Evolutionary conservation across 2,113 vertebrate species (phyloP).

Genomic region (Charina bottae): DNA sequence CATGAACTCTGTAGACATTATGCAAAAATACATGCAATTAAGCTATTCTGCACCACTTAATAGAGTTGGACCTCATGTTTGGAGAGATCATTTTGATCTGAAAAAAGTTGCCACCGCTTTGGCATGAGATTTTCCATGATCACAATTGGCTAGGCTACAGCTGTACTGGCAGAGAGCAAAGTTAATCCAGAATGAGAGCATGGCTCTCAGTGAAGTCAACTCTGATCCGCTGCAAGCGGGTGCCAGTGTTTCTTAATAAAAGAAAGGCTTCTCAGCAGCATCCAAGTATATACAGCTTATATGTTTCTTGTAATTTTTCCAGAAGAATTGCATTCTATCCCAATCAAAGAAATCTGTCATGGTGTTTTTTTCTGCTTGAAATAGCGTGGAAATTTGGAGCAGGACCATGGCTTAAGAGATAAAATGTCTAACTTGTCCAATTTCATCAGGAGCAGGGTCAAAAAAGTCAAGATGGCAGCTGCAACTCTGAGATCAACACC

Average conservation of each 20-base stretch:
- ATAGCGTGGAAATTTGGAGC: not conserved
- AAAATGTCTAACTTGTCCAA: not conserved
- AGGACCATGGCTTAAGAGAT: not conserved
- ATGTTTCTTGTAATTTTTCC: not conserved
- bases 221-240: not conserved
- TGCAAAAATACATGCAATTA: not conserved
- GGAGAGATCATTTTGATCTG: not conserved
- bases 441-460: not conserved
- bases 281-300: not conserved
- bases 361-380: not conserved
- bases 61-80: not conserved
- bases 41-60: not conserved
- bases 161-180: not conserved
- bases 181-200: not conserved
- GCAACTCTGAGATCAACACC: not conserved
- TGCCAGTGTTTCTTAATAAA: not conserved
- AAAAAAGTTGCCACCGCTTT: not conserved
- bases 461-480: not conserved
- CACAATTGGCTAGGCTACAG: not conserved
- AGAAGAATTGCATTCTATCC: not conserved
- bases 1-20: not conserved
- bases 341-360: not conserved
- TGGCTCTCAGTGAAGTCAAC: not conserved
- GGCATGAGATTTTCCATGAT: not conserved
- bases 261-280: not conserved